Conservation (phyloP, 1,140 invertebrate species). For the Neodiprion virginianus region DNA sequence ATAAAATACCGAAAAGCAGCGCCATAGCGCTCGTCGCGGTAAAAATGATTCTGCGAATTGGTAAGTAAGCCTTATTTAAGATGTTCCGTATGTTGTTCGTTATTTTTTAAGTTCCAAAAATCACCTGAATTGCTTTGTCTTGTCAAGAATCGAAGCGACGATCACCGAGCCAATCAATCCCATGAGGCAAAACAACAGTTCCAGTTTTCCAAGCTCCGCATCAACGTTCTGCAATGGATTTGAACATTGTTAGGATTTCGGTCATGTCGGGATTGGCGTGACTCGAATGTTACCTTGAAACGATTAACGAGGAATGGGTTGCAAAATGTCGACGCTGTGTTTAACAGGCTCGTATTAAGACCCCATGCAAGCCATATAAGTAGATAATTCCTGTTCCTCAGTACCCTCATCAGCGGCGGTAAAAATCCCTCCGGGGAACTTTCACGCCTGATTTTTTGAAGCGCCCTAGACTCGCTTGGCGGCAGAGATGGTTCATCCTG, state of each 20-base stretch:
- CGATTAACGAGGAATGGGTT: slow-evolving; percentile 67
- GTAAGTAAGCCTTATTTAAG: slow-evolving; percentile 54
- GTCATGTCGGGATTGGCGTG: too few species aligned
- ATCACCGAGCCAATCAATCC: slow-evolving; percentile 70
- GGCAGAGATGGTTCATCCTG: slow-evolving; percentile 63
- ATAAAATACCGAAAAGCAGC: slow-evolving; percentile 68
- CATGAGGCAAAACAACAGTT: slow-evolving; percentile 68
- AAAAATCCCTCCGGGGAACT: slow-evolving; percentile 26
- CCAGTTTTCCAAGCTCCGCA: slow-evolving; percentile 67
- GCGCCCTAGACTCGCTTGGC: slow-evolving; percentile 55
- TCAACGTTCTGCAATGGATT: slow-evolving; percentile 50
- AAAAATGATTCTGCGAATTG: slow-evolving; percentile 7
- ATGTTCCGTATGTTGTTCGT: slow-evolving; percentile 46
- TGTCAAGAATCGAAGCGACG: slow-evolving; percentile 75
- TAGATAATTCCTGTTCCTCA: slow-evolving; percentile 64
- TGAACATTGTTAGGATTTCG: not conserved
- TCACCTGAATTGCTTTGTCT: slow-evolving; percentile 67
- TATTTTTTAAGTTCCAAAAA: slow-evolving; percentile 57
- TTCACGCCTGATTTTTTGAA: slow-evolving; percentile 29
- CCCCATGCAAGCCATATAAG: slow-evolving; percentile 69
- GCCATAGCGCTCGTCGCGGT: slow-evolving; percentile 67
- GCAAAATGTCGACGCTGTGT: slow-evolving; percentile 72
- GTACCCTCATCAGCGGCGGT: slow-evolving; percentile 47
- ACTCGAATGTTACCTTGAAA: slow-evolving; percentile 59
- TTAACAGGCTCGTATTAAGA: slow-evolving; percentile 73